Evolutionary conservation across 2,113 vertebrate species (phyloP), one percentile per base, ranked within the genome.

Genomic region (Chaetura pelagica): DNA sequence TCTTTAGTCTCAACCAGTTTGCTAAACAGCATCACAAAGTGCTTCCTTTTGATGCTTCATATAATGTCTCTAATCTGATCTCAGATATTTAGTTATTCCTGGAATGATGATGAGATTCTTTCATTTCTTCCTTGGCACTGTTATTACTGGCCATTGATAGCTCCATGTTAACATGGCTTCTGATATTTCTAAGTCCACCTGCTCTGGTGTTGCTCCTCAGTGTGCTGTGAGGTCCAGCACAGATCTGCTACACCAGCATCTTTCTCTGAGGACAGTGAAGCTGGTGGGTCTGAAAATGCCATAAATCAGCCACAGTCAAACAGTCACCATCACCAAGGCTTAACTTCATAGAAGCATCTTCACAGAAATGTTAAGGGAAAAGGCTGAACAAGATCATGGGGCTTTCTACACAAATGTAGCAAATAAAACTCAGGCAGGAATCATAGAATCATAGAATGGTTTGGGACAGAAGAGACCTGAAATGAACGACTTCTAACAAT

Each of bases 151-250:
- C 24, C 34, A 21, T 34, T 46, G 35, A 30, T 8, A 24, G 58
- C 44, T 83, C 11, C 0, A 1, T 46, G 20, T 38, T 52, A 48
- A 34, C 44, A 32, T 35, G 20, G 32, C 26, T 32, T 22, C 35
- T 58, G 22, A 5, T n/a, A 4, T 9, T 5, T 0, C 0, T 34
- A 42, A 55, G 12, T 59, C 46, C 61, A 20, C 5, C 20, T 9
- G 4, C 29, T 62, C 26, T 57, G 62, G 18, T 16, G 63, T 15
- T 46, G 32, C 20, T 64, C 27, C 64, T 86, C 26, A 15, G 12
- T 22, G 42, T 64, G 27, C 23, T 22, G 51, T 8, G 7, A 64
- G 63, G 23, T 34, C 35, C 63, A 9, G 32, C 44, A 51, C 1
- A 6, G 63, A 30, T 38, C 64, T 30, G 16, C 32, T 34, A 15